A percentile compares a stretch with the other conserved stretches of the same genome.
These are phyloP conservation scores for Epizoanthus ramosus DNA, from an alignment of 92 coral and sea anemone genomes.

Conservation along the genomic window DNA sequence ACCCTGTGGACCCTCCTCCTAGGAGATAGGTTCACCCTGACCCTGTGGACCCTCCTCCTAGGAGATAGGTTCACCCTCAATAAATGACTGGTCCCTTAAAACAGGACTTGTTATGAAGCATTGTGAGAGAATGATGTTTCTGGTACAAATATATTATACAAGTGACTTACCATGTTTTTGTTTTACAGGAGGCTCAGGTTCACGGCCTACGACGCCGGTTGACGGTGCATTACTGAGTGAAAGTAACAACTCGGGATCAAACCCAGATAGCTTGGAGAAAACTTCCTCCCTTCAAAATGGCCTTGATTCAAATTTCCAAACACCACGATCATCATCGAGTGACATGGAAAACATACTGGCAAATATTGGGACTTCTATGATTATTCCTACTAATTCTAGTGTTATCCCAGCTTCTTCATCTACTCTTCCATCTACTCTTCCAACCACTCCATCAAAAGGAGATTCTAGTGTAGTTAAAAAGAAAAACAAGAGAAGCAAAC, in stretches of 20 bases:
- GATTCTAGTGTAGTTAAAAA: constrained; percentile 69
- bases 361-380: constrained; percentile 67
- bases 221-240: constrained; percentile 53
- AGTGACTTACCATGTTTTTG: not conserved
- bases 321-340: constrained; percentile 48
- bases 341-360: constrained; percentile 77
- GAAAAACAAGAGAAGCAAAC: constrained; percentile 82
- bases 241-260: constrained; percentile 64
- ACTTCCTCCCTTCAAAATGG: constrained; percentile 72
- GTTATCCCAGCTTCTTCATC: constrained; percentile 39
- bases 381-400: constrained; percentile 39
- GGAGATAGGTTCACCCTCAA: too few species aligned
- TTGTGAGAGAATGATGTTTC: not conserved
- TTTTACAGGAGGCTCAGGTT: constrained; percentile 60
- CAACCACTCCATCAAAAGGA: constrained; percentile 59
- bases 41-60: too few species aligned
- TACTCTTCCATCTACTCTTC: constrained; percentile 35
- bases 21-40: too few species aligned
- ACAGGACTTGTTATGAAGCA: too few species aligned
- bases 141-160: not conserved
- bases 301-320: constrained; percentile 55
- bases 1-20: too few species aligned
- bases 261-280: constrained; percentile 55
- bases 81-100: too few species aligned
- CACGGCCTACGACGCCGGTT: constrained; percentile 84